phyloP scores from a whole-genome alignment of 23 tunicate species.

The Ciona savignyi region DNA sequence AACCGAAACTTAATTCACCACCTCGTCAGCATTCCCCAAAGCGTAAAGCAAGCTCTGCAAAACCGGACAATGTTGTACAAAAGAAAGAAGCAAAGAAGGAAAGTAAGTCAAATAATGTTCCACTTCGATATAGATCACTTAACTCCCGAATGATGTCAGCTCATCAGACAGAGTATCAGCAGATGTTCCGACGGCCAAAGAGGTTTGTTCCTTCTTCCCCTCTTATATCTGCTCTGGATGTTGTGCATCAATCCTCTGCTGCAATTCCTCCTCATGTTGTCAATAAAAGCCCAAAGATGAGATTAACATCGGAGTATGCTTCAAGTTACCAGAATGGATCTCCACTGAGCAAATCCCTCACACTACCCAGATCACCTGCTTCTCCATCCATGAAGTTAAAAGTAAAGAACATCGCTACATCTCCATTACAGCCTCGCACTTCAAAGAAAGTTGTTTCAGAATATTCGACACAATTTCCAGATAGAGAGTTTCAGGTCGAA shows the following conservation, averaged over 20 bases:
- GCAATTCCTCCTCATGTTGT: conserved; percentile 62
- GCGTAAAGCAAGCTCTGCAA: not conserved
- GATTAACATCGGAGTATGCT: conserved; percentile 41
- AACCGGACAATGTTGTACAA: not conserved
- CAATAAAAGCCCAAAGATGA: conserved; percentile 42
- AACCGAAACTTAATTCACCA: not conserved
- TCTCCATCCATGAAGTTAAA: conserved; percentile 77
- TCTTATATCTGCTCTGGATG: conserved; percentile 73
- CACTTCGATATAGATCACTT: conserved; percentile 39
- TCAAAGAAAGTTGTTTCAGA: conserved; percentile 32
- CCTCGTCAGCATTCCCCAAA: not conserved
- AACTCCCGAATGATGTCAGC: conserved; percentile 22
- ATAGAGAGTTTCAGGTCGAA: conserved; percentile 12
- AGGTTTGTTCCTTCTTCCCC: conserved; percentile 57
- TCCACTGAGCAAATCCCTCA: conserved; percentile 23
- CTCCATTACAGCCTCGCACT: conserved; percentile 9
- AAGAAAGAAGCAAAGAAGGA: not conserved
- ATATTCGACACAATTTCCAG: conserved; percentile 33
- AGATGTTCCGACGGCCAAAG: conserved; percentile 36
- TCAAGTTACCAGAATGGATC: conserved; percentile 35
- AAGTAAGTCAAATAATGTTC: conserved; percentile 19
- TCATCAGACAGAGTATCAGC: conserved; percentile 57
- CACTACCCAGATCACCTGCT: conserved; percentile 42
- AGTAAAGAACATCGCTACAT: conserved; percentile 53
- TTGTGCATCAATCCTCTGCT: conserved; percentile 77